Base-by-base conservation (phyloP, 1,140 invertebrate genomes). In the Pseudomyrmex cubaensis region DNA sequence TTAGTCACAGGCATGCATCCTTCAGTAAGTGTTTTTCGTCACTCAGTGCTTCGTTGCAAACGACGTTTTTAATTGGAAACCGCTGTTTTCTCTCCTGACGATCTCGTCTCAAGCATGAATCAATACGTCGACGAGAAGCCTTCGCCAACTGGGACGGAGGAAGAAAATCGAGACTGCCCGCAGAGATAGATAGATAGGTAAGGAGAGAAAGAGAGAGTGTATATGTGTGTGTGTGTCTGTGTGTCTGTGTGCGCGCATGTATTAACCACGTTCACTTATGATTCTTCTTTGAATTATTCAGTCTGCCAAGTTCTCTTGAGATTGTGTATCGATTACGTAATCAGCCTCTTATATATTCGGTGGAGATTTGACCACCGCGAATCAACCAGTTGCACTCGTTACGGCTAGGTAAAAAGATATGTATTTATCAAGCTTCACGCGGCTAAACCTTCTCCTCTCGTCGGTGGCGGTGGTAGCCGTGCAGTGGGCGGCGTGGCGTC, bases 401-500 rank as follows among this genome's bases (percentile, higher is more conserved):
- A 22, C 56, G 15, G n/a, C 59, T 82, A 77, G 22, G 35, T 69
- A 3, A 72, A 35, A 56, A 82, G 87, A 80, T 83, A 88, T 70
- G 84, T 70, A 78, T 67, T 59, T 56, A 25, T 73, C 10, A 66
- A 61, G 69, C 57, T 91, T 93, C 90, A 94, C 87, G 95, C 95
- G 17, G 95, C 95, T 48, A 95, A 80, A 10, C 95, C 95, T 83
- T 95, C 95, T n/a, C 95, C 94, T 59, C 94, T 90, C 4, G 94
- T 85, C 10, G 93, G 89, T 0, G 93, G 92, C 2, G 93, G 93
- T 56, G 91, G 93, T 13, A 94, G 86, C 52, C 93, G 90, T 1
- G 93, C 87, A 17, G 93, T 85, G 7, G 92, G 91, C 25, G 92
- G 92, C 5, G 93, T 90, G 10, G 92, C 73, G 46, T 93, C 86